Evolutionary conservation across 2,113 vertebrate species (phyloP), one percentile per base, ranked within the genome.

Genomic region (Eudorcas thomsonii): DNA sequence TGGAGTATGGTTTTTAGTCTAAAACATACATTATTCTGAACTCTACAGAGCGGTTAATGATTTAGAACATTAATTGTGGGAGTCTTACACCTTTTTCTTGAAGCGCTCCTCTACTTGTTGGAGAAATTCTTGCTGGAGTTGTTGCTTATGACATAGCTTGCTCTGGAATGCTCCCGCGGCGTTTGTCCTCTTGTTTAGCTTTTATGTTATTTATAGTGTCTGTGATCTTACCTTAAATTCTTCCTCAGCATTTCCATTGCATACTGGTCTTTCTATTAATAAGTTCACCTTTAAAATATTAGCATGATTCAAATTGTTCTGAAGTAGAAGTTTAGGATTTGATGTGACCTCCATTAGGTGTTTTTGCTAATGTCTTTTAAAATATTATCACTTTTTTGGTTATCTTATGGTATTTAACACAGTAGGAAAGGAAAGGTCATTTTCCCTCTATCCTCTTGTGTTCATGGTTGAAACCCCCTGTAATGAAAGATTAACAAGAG

Each of bases 141-240:
- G 77, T 74, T 98, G 97, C 97, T 98, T 98, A 60, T 98, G 88
- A 81, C 64, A 8, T 74, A 98, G 93, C 9, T 96, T 19, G 26
- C 87, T 93, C 94, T 98, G 92, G 97, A 98, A 98, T 96, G 96
- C 48, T 95, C 97, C 96, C 59, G 78, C 36, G 36, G 13, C 98
- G 94, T 99, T 98, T 97, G 97, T 97, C 92, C 50, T 97, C 89
- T 95, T 50, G 71, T 85, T 91, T 90, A 93, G 74, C 19, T 62
- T 97, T 90, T 81, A 45, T 81, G 43, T 97, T 98, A 83, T 98
- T 98, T 98, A 87, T 95, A 95, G 96, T 96, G 48, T 96, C 94
- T 59, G 16, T 0, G 4, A 83, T 97, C 95, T 97, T 96, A 64
- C 94, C 88, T 97, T 90, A 90, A 97, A 97, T 91, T 97, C 54